Base-by-base conservation (phyloP, 2,888 invertebrate genomes). In the Agrypnus murinus region DNA sequence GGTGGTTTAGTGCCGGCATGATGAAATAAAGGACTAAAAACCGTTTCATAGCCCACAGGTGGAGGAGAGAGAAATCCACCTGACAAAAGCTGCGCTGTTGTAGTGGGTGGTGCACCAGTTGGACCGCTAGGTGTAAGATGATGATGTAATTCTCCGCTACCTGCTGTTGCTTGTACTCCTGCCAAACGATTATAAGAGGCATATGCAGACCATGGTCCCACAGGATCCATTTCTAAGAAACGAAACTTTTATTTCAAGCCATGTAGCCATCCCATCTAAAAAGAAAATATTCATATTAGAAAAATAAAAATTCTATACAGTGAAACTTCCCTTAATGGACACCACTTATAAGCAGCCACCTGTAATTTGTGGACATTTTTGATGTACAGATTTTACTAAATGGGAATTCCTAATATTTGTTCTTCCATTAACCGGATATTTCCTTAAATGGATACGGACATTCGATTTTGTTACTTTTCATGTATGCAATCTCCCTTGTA, bases 131-230 rank as follows among this genome's bases (percentile, higher is more conserved):
- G 85, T 83, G 92, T 87, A 83, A 91, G 87, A 85, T 91, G 90
- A 85, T 91, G 90, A 86, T 92, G 89, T 85, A 90, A 88, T 84
- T 91, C 90, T 81, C 90, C 89, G 86, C 90, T 88, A 82, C 90
- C 87, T 84, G 92, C 87, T 84, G 91, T 89, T 80, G 92, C 88
- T 84, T 91, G 91, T 78, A 91, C 91, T 80, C 90, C 90, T 77
- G 92, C 90, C 86, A 95, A 88, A 82, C 95, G 92, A 88, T 94
- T 94, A 89, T 95, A 95, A 80, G 93, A 92, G 84, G 92, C 89
- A 86, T 93, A 93, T 84, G 92, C 92, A 84, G 92, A 91, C 95
- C 95, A 95, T 88, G 95, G 94, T 88, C 93, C 94, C 86, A 93
- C 93, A 85, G 95, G 95, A 92, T 95, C 95, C 95, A 95, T 95